These are phyloP conservation scores for Percopsis transmontana DNA, from an alignment of 2,113 vertebrate genomes.

Conservation along the genomic window DNA sequence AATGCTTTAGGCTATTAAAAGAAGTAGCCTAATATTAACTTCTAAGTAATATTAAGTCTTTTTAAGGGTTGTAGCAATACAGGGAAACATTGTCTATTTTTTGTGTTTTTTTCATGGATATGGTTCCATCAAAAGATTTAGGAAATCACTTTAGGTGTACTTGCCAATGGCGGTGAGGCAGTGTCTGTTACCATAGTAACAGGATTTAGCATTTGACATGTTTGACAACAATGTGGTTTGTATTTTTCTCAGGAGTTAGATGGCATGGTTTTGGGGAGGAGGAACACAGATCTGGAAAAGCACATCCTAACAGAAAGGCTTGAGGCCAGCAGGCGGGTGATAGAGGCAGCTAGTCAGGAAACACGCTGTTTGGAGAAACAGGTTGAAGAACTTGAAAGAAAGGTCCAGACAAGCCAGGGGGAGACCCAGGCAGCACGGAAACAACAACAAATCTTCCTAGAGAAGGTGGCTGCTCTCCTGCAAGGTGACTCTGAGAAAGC, in stretches of 20 bases:
- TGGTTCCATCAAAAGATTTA: too few relatives aligned
- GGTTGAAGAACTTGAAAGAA: conserved; percentile 74
- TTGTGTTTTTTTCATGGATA: too few relatives aligned
- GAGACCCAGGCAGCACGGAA: conserved; percentile 63
- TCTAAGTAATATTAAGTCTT: too few relatives aligned
- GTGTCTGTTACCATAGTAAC: neutral
- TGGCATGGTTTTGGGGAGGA: conserved; percentile 58
- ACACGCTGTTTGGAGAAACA: conserved; percentile 73
- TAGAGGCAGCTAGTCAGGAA: conserved; percentile 74
- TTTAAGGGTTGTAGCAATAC: too few relatives aligned
- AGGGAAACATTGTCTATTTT: too few relatives aligned
- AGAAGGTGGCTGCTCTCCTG: conserved; percentile 74
- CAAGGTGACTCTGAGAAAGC: conserved; percentile 12
- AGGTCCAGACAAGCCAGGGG: conserved; percentile 66
- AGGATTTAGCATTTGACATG: neutral
- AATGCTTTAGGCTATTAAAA: too few relatives aligned
- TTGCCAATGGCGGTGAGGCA: too few relatives aligned
- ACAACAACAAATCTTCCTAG: conserved; percentile 72
- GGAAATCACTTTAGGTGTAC: too few relatives aligned
- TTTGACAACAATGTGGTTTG: neutral
- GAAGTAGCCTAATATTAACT: too few relatives aligned
- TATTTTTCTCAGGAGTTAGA: conserved; percentile 80
- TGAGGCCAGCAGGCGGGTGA: conserved; percentile 73
- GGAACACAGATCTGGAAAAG: conserved; percentile 77
- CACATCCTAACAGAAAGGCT: conserved; percentile 77